Conservation (phyloP, 2,797 vertebrate species). For the Halcyon smyrnensis region DNA sequence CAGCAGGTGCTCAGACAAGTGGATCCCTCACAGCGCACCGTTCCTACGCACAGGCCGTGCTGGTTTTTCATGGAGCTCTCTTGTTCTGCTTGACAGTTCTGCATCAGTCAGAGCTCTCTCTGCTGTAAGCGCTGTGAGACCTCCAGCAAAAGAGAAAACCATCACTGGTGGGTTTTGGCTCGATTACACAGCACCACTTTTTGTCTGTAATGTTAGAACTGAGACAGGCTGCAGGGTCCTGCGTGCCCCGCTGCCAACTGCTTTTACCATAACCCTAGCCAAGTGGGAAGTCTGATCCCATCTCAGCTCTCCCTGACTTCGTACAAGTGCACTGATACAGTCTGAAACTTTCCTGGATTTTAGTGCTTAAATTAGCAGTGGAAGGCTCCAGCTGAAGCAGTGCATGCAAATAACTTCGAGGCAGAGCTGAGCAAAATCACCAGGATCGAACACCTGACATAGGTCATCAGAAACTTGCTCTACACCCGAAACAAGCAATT, state of each 20-base stretch:
- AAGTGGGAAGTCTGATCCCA: accelerated
- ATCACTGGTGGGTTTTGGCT: neutral
- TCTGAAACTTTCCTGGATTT: neutral
- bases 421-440: neutral
- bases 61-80: neutral
- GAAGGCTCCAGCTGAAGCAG: neutral
- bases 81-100: neutral
- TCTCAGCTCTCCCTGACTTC: neutral
- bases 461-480: neutral
- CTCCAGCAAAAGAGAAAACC: neutral
- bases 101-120: neutral
- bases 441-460: neutral
- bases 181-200: neutral
- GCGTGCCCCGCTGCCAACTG: neutral
- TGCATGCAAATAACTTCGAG: neutral
- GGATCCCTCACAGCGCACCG: neutral
- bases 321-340: too few relatives aligned
- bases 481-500: neutral
- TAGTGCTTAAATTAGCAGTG: neutral
- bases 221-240: neutral
- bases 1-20: neutral
- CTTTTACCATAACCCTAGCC: neutral
- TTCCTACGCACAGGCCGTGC: neutral
- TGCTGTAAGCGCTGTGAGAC: neutral
- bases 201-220: neutral